Conservation (phyloP, 2,113 vertebrate species). For the Clarias macrocephalus region DNA sequence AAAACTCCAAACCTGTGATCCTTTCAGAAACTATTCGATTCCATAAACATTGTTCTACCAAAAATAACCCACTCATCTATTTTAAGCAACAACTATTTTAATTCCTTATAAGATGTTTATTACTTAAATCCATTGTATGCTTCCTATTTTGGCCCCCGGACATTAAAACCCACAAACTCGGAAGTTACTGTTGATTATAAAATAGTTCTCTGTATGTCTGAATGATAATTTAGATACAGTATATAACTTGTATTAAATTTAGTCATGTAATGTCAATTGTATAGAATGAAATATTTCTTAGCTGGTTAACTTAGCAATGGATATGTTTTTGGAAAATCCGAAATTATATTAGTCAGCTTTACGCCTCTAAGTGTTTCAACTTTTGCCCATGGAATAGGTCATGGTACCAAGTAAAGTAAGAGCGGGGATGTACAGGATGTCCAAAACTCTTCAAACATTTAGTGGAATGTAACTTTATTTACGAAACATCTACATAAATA, state of each 20-base stretch:
- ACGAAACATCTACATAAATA: too few relatives aligned
- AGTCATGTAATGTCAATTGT: not conserved
- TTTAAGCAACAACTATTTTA: not conserved
- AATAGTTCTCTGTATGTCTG: not conserved
- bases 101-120: not conserved
- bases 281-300: not conserved
- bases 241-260: not conserved
- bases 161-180: not conserved
- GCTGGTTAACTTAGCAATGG: not conserved
- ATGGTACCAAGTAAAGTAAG: not conserved
- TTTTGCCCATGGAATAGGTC: not conserved
- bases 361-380: not conserved
- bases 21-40: not conserved
- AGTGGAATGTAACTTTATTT: too few relatives aligned
- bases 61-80: not conserved
- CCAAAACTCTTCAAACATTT: too few relatives aligned
- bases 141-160: not conserved
- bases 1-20: not conserved
- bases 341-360: not conserved
- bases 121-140: not conserved
- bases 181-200: not conserved
- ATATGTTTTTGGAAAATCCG: not conserved
- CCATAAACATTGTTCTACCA: not conserved
- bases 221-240: not conserved
- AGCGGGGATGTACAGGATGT: too few relatives aligned